Evolutionary conservation across 2,888 invertebrate genomes (phyloP).

Genomic region (Dorcus parallelipipedus): DNA sequence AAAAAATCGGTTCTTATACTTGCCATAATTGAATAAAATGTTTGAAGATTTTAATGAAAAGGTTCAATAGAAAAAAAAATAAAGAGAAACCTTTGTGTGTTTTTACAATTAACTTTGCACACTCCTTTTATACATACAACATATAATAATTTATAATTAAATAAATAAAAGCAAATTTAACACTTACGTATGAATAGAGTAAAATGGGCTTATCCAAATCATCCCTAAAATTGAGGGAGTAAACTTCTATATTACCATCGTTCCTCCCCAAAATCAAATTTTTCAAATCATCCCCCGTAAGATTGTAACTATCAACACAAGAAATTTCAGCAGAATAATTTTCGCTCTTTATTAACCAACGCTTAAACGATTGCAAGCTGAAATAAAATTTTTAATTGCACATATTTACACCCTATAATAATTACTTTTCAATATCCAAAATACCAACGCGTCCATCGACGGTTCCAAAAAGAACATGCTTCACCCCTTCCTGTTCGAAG

Average conservation of each 20-base stretch:
- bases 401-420: not conserved
- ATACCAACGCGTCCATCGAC: constrained; percentile 87
- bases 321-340: constrained; percentile 53
- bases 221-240: constrained; percentile 55
- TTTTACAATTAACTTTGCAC: too few relatives aligned
- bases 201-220: constrained; percentile 53
- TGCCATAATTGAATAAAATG: too few relatives aligned
- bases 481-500: constrained; percentile 66
- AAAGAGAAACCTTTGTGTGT: not conserved
- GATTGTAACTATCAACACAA: constrained; percentile 67
- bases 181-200: constrained; percentile 57
- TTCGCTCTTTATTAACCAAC: constrained; percentile 46
- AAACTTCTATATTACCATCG: constrained; percentile 79
- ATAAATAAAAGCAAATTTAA: not conserved
- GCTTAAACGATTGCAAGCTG: constrained; percentile 44
- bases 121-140: too few relatives aligned
- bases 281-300: constrained; percentile 64
- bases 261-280: constrained; percentile 75
- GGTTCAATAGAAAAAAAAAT: not conserved
- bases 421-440: constrained; percentile 58
- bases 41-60: too few relatives aligned
- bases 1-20: too few relatives aligned
- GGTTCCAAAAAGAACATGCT: constrained; percentile 78
- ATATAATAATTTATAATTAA: not conserved
- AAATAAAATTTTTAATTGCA: constrained; percentile 13